Percentiles rank a stretch among this genome's conserved stretches.
These are phyloP conservation scores for Siderastrea siderea DNA, from an alignment of 92 coral and sea anemone species.

Conservation along the genomic window DNA sequence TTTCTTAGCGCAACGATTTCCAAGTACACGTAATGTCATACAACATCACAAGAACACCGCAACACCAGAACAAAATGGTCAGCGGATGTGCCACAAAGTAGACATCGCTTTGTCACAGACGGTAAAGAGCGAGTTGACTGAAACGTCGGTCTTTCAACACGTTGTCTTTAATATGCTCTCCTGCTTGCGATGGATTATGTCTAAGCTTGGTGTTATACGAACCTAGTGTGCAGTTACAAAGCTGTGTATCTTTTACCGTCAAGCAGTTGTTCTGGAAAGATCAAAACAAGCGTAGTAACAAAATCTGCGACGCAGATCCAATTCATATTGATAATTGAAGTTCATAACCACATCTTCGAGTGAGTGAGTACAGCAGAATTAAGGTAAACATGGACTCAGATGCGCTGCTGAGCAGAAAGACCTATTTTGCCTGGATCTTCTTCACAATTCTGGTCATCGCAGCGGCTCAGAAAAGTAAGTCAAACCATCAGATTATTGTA, in stretches of 20 bases:
- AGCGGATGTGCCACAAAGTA: conserved; percentile 13
- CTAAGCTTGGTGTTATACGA: not conserved
- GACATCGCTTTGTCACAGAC: not conserved
- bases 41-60: not conserved
- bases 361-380: not conserved
- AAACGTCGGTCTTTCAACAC: not conserved
- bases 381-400: conserved; percentile 8
- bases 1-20: no score
- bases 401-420: not conserved
- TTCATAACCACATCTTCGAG: not conserved
- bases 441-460: not conserved
- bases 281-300: not conserved
- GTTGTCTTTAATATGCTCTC: not conserved
- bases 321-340: not conserved
- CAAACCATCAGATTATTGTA: not conserved
- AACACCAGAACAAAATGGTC: conserved; percentile 10
- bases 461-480: conserved; percentile 24
- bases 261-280: not conserved
- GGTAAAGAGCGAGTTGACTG: not conserved
- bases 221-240: not conserved
- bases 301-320: not conserved
- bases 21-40: no score
- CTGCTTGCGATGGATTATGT: not conserved
- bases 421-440: conserved; percentile 16
- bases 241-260: not conserved